Base-by-base conservation (phyloP, 1,140 invertebrate genomes). In the Drosophila parvula region DNA sequence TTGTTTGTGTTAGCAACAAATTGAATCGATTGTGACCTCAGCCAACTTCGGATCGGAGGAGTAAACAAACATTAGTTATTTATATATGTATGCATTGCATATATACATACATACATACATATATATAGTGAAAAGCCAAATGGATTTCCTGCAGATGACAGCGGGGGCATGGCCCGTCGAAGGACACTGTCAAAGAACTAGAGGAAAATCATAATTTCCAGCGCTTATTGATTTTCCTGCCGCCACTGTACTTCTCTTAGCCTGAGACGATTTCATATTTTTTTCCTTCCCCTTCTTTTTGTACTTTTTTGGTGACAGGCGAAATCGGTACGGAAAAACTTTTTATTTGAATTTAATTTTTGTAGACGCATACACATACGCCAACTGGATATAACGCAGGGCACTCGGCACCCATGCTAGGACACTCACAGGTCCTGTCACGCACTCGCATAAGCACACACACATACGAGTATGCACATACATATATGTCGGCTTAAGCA, bases 401-500 rank as follows among this genome's bases (percentile, higher is more conserved):
- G 51, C 41, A 74, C 56, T 60, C 50, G 32, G 50, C 73, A 56
- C 36, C 62, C 16, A 40, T 14, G 11, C 55, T 40, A 60, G 70
- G 62, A 68, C 55, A 50, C 58, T 58, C 51, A 43, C 41, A 65
- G 51, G 57, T 63, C 75, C 63, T 71, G 69, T 48, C 69, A 78
- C 48, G 40, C 70, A 61, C 76, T 38, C 51, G 18, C 34, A 34
- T 27, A 30, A 43, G 22, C 48, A 45, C 38, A 45, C 58, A 69
- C 28, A 70, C 56, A 8, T 0, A 11, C 5, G n/a, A n/a, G n/a
- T n/a, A n/a, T n/a, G n/a, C n/a, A 16, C 5, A 16, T 6, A 11
- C 27, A 44, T 34, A 38, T 50, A 68, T 79, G 63, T 57, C 67
- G 48, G 77, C 61, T 77, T 80, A 80, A 89, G 83, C 63, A 89